phyloP scores from a whole-genome alignment of 2,888 invertebrate species.

The Gasteruption jaculator region DNA sequence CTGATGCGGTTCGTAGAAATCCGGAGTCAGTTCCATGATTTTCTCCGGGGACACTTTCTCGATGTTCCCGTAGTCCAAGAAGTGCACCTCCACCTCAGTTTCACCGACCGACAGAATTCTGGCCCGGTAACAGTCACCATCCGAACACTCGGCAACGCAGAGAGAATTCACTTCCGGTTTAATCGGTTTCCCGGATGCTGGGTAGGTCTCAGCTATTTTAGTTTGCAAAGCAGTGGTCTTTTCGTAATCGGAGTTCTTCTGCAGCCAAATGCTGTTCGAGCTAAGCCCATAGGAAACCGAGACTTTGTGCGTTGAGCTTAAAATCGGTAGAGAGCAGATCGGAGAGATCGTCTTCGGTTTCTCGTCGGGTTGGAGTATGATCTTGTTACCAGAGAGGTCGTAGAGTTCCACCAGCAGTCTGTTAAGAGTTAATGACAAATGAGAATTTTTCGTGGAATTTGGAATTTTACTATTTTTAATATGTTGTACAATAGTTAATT shows the following conservation, averaged over 20 bases:
- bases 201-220: constrained; percentile 60
- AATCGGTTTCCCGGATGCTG: constrained; percentile 52
- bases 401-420: constrained; percentile 68
- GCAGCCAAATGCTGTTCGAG: constrained; percentile 62
- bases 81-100: constrained; percentile 55
- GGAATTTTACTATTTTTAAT: too few species aligned
- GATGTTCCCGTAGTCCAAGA: constrained; percentile 68
- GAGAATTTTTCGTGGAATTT: too few species aligned
- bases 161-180: constrained; percentile 54
- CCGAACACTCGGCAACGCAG: constrained; percentile 62
- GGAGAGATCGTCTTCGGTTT: too few species aligned
- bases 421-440: too few species aligned
- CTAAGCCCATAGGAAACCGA: constrained; percentile 59
- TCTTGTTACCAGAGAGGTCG: constrained; percentile 42
- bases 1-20: constrained; percentile 39
- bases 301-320: constrained; percentile 59
- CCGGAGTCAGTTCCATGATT: constrained; percentile 47
- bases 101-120: constrained; percentile 54
- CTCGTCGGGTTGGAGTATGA: too few species aligned
- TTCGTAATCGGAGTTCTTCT: constrained; percentile 55
- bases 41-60: constrained; percentile 55
- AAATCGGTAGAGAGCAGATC: constrained; percentile 63
- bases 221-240: constrained; percentile 51
- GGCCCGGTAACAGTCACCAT: constrained; percentile 71
- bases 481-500: too few species aligned